Conservation (phyloP, 2,113 vertebrate species). For the Uropsilus gracilis region DNA sequence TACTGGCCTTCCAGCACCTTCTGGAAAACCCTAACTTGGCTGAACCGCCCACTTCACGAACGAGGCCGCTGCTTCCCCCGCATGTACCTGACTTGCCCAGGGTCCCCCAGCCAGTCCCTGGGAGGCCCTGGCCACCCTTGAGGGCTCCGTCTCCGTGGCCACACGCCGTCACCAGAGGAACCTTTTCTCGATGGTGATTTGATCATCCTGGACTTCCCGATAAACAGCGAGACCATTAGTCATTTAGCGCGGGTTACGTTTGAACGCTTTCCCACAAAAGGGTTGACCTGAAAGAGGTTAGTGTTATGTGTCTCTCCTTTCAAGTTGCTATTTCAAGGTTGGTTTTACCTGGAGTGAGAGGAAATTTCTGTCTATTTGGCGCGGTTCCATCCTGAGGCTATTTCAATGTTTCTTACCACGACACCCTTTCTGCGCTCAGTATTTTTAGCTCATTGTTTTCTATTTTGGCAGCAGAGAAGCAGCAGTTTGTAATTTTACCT, state of each 20-base stretch:
- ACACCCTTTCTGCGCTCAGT: conserved; percentile 85
- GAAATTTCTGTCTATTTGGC: conserved; percentile 74
- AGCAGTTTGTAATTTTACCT: conserved; percentile 89
- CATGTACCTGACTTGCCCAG: not conserved
- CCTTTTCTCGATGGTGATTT: conserved; percentile 55
- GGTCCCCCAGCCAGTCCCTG: not conserved
- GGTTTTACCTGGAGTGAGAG: conserved; percentile 76
- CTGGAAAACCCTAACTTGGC: conserved; percentile 23
- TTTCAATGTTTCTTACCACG: conserved; percentile 79
- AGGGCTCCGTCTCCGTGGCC: not conserved
- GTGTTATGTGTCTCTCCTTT: conserved; percentile 58
- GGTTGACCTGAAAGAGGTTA: conserved; percentile 63
- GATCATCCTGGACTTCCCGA: conserved; percentile 69
- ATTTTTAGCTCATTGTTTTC: conserved; percentile 92
- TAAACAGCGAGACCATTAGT: conserved; percentile 67
- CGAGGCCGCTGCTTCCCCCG: not conserved
- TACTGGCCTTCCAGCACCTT: not conserved
- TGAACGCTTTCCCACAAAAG: conserved; percentile 70
- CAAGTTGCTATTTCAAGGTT: conserved; percentile 71
- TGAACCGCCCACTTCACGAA: not conserved
- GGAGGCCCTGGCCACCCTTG: not conserved
- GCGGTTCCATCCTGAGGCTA: conserved; percentile 77
- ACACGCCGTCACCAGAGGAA: conserved; percentile 14
- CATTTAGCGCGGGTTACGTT: conserved; percentile 57
- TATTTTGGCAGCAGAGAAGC: conserved; percentile 89